Conservation (phyloP, 2,888 invertebrate genomes). For the Zygaena filipendulae region DNA sequence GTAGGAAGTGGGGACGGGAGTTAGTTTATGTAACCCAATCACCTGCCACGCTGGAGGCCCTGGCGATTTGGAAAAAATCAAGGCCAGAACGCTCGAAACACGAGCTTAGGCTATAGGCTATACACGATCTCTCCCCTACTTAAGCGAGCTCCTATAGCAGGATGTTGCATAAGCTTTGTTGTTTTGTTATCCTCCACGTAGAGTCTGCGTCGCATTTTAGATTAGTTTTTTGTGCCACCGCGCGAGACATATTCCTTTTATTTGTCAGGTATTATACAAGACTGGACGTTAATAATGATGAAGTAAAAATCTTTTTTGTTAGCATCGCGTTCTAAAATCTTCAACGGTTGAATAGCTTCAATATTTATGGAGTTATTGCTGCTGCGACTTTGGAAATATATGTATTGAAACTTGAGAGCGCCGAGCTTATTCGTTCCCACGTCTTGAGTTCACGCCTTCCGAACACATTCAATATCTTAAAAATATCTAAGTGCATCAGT, state of each 20-base stretch:
- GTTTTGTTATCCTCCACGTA: conserved; percentile 55
- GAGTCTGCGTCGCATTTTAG: conserved; percentile 54
- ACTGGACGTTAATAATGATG: conserved; percentile 32
- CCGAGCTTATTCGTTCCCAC: conserved; percentile 39
- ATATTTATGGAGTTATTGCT: too few species aligned
- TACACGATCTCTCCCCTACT: conserved; percentile 43
- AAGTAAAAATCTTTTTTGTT: too few species aligned
- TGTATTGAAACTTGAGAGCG: conserved; percentile 36
- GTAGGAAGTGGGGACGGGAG: conserved; percentile 64
- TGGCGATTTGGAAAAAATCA: conserved; percentile 54
- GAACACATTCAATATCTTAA: conserved; percentile 17
- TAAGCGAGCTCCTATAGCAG: conserved; percentile 41
- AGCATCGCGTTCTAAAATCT: too few species aligned
- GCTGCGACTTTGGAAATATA: too few species aligned
- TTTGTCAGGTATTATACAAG: conserved; percentile 27
- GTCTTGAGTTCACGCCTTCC: conserved; percentile 29
- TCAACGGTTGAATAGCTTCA: too few species aligned
- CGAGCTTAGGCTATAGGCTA: conserved; percentile 41
- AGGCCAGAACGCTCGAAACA: conserved; percentile 50
- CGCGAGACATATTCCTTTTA: conserved; percentile 28
- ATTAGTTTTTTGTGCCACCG: conserved; percentile 54
- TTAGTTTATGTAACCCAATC: conserved; percentile 68
- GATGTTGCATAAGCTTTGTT: conserved; percentile 66
- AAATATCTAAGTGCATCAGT: conserved; percentile 33
- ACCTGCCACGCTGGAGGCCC: conserved; percentile 59